A percentile compares a stretch with the other conserved stretches of the same genome.
These are phyloP conservation scores for Myzus persicae DNA, from an alignment of 1,140 invertebrate genomes.

Conservation along the genomic window DNA sequence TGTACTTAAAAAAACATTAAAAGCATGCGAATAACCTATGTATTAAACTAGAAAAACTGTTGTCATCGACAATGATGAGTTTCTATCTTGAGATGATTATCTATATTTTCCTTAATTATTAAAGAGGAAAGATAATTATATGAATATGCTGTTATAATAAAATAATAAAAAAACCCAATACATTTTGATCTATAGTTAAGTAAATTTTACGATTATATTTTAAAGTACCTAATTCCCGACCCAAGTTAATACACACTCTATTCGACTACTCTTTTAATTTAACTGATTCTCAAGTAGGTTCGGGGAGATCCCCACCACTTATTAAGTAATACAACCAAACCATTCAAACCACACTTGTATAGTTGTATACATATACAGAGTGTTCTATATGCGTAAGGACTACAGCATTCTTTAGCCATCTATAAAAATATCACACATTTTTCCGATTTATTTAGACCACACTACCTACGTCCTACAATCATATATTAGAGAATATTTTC, in stretches of 20 bases:
- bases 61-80: background rate
- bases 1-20: background rate
- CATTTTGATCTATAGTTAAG: background rate
- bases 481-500: too few relatives aligned
- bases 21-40: background rate
- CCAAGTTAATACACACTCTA: background rate
- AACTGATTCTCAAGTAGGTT: background rate
- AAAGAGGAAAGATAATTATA: background rate
- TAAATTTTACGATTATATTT: background rate
- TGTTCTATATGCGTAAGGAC: background rate
- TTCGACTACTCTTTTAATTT: background rate
- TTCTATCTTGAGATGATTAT: too few relatives aligned
- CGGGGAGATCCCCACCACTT: background rate
- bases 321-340: background rate
- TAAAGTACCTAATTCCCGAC: background rate
- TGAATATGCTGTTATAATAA: background rate
- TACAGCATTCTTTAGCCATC: background rate
- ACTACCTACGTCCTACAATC: background rate
- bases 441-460: background rate
- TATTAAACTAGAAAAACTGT: background rate
- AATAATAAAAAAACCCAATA: background rate
- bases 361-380: background rate
- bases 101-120: background rate
- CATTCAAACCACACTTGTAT: background rate
- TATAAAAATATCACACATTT: background rate